Conservation (phyloP, 53 echinoderm and acorn worm species). For the Actinopyga echinites region DNA sequence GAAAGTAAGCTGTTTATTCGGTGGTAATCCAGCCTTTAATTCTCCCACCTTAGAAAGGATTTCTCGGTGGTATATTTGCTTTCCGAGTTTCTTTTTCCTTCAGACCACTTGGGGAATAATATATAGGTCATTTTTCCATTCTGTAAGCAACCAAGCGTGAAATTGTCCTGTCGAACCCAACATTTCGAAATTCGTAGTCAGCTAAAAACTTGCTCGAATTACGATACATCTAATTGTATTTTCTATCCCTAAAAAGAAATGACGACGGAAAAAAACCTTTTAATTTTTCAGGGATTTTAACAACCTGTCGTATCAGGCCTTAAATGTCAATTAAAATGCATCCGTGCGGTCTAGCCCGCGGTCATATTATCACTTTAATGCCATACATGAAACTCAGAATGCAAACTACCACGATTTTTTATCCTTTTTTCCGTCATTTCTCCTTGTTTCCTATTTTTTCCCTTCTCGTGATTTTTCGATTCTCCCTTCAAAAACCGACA, state of each 20-base stretch:
- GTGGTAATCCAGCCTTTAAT: no score
- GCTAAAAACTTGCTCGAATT: constrained; percentile 13
- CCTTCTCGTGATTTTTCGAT: not conserved
- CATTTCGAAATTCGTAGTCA: no score
- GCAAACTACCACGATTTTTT: not conserved
- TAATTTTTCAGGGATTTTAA: constrained; percentile 26
- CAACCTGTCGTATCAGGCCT: constrained; percentile 22
- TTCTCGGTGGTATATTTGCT: no score
- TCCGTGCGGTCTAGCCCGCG: constrained; percentile 11
- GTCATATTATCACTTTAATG: constrained; percentile 25
- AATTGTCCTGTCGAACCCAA: no score
- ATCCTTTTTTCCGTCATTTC: not conserved
- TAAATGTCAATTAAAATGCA: constrained; percentile 39
- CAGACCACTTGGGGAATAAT: no score
- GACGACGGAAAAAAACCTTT: constrained; percentile 8
- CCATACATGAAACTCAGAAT: not conserved
- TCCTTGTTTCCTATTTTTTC: not conserved
- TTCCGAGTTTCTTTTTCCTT: no score
- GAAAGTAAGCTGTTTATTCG: no score
- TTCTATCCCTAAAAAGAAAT: not conserved
- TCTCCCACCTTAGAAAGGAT: no score
- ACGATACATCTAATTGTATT: constrained; percentile 13
- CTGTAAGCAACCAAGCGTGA: no score
- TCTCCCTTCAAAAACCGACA: constrained; percentile 9
- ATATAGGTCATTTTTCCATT: no score